These are phyloP conservation scores for Diabrotica virgifera DNA, from an alignment of 1,140 invertebrate species.

Conservation along the genomic window DNA sequence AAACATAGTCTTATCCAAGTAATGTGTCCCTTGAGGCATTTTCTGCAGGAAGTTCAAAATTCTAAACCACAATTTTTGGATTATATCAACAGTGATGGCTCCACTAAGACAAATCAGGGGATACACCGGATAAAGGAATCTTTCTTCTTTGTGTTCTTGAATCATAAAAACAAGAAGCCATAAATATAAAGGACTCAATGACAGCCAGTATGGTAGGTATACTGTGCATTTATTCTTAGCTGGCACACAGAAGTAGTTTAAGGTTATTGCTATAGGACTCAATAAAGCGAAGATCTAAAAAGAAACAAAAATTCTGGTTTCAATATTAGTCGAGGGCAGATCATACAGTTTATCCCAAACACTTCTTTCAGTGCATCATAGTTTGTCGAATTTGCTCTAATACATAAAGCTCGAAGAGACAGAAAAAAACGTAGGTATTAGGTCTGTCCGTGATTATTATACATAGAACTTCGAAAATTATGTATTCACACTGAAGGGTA, in stretches of 20 bases:
- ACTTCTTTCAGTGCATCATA: too few relatives aligned
- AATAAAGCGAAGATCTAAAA: constrained; percentile 59
- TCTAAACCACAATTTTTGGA: constrained; percentile 75
- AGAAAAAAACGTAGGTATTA: too few relatives aligned
- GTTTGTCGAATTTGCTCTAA: too few relatives aligned
- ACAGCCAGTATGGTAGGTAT: constrained; percentile 69
- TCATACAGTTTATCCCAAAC: too few relatives aligned
- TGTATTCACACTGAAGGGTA: too few relatives aligned
- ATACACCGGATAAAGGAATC: constrained; percentile 97
- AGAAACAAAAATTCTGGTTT: background rate
- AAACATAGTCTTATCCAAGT: constrained; percentile 69
- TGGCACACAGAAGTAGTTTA: constrained; percentile 54
- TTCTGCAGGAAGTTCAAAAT: constrained; percentile 54
- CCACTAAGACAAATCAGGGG: constrained; percentile 85
- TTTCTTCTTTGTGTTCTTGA: constrained; percentile 86
- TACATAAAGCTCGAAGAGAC: too few relatives aligned
- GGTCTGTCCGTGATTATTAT: too few relatives aligned
- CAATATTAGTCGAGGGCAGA: too few relatives aligned
- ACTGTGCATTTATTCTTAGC: constrained; percentile 61
- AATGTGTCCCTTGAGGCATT: constrained; percentile 60
- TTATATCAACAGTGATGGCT: constrained; percentile 76
- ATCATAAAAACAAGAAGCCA: constrained; percentile 90
- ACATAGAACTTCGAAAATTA: too few relatives aligned
- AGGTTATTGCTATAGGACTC: constrained; percentile 51
- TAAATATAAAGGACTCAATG: constrained; percentile 74